Evolutionary conservation across 2,113 vertebrate species (phyloP), one percentile per base, ranked within the genome.

Genomic region (Pelvicachromis taeniatus): DNA sequence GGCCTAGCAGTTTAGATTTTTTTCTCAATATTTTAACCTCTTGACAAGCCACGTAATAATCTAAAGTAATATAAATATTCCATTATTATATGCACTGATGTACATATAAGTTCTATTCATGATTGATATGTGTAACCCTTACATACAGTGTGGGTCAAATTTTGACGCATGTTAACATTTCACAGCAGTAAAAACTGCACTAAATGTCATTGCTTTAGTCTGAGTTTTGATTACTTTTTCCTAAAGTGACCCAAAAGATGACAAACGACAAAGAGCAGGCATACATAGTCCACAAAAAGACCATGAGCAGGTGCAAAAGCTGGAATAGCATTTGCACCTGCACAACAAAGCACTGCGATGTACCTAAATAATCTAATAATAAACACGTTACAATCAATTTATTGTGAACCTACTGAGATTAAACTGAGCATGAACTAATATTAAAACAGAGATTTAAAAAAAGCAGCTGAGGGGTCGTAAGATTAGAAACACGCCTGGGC

Each of bases 261-360:
- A 70, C 40, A 26, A 45, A 70, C 17, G 40, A 45, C 65, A 45
- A 9, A 26, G 38, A 70, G 65, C 21, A 70, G 21, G 3, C 2
- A 26, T 42, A 26, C 14, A 70, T 23, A 19, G 17, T 19, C 7
- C 2, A 19, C 14, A 48, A 4, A 8, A 19, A 52, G 7, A 52
- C 17, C 7, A n/a, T 4, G 2, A n/a, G 50, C 45, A 3, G n/a
- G 35, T 68, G 12, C 9, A 4, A 70, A 70, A 0, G 10, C 21
- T 29, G 26, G 14, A 45, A 17, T 29, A 70, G 65, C 35, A 13
- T 21, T 65, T 65, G 8, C n/a, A 70, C 14, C 65, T 29, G 65
- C 65, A 1, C 17, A 42, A 45, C 1, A 2, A 70, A 29, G 13
- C 5, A 9, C 65, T 0, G 0, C 40, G 0, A 13, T 70, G 14